Percentiles rank a stretch among this genome's conserved stretches.
phyloP scores from a whole-genome alignment of 2,113 vertebrate species.

The Psilopsiagon aurifrons region DNA sequence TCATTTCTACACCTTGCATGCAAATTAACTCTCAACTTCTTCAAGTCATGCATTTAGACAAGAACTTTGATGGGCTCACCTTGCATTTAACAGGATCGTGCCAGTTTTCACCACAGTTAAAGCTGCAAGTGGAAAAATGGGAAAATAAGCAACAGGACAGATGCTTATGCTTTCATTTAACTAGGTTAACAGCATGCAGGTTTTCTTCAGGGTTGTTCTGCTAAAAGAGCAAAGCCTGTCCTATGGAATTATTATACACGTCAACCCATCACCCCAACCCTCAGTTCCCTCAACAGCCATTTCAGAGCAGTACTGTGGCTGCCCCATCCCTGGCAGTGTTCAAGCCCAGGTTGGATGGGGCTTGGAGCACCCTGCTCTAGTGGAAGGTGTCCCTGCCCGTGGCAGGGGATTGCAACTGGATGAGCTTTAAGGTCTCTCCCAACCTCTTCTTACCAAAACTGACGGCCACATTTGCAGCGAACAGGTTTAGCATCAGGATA shows the following conservation, averaged over 20 bases:
- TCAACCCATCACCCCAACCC: background rate
- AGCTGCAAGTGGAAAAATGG: slow-evolving; percentile 76
- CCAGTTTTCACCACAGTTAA: slow-evolving; percentile 99
- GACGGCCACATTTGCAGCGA: slow-evolving; percentile 98
- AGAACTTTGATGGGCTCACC: slow-evolving; percentile 71
- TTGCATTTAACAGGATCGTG: slow-evolving; percentile 99
- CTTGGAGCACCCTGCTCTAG: background rate
- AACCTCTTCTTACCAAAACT: slow-evolving; percentile 89
- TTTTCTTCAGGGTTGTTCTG: background rate
- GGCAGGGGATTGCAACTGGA: background rate
- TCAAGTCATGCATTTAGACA: background rate
- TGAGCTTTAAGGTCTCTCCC: background rate
- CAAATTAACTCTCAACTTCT: background rate
- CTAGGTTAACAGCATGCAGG: background rate
- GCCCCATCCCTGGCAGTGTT: background rate
- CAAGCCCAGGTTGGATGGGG: fast-evolving
- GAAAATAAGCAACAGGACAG: background rate
- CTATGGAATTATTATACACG: background rate
- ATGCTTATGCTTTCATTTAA: background rate
- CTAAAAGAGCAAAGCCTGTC: background rate
- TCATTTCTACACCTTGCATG: background rate
- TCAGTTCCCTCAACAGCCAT: background rate
- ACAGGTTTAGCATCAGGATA: slow-evolving; percentile 99
- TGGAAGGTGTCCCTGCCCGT: background rate
- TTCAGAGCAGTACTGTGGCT: background rate